Conservation (phyloP, 1,140 invertebrate species). For the Liolophura sinensis region DNA sequence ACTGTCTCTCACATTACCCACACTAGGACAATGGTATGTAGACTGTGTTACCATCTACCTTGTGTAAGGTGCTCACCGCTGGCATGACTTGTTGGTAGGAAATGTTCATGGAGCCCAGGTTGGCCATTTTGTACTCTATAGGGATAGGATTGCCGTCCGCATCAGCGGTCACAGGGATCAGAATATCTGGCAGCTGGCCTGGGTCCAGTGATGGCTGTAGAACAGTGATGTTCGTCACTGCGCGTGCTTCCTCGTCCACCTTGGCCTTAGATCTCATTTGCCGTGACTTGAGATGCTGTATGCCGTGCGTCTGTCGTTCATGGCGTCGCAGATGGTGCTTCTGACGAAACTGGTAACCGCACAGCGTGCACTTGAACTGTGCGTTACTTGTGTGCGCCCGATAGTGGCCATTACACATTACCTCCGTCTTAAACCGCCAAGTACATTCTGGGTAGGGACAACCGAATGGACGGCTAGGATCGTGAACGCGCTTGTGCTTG, state of each 20-base stretch:
- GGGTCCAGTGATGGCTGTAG: no score
- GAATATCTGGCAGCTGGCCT: no score
- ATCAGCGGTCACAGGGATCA: no score
- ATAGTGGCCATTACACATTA: constrained; percentile 50
- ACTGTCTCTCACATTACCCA: no score
- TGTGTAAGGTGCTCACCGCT: no score
- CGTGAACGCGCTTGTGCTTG: constrained; percentile 55
- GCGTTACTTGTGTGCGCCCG: constrained; percentile 40
- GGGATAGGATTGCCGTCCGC: neutral
- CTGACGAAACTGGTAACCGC: constrained; percentile 49
- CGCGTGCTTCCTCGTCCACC: no score
- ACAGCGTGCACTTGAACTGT: constrained; percentile 42
- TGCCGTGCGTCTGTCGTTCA: constrained; percentile 40
- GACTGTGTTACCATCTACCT: no score
- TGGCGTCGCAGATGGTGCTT: constrained; percentile 55
- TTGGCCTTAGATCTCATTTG: no score
- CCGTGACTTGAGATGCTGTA: constrained; percentile 11
- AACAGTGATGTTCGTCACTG: no score
- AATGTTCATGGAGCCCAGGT: neutral
- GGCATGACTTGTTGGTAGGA: no score
- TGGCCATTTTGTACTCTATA: neutral
- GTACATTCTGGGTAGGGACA: constrained; percentile 49
- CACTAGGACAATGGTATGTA: no score
- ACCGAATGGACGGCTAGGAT: constrained; percentile 41
- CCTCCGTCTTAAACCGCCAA: constrained; percentile 51